These are phyloP conservation scores for Drosophila sechellia DNA, from an alignment of 1,140 invertebrate species.

Conservation along the genomic window DNA sequence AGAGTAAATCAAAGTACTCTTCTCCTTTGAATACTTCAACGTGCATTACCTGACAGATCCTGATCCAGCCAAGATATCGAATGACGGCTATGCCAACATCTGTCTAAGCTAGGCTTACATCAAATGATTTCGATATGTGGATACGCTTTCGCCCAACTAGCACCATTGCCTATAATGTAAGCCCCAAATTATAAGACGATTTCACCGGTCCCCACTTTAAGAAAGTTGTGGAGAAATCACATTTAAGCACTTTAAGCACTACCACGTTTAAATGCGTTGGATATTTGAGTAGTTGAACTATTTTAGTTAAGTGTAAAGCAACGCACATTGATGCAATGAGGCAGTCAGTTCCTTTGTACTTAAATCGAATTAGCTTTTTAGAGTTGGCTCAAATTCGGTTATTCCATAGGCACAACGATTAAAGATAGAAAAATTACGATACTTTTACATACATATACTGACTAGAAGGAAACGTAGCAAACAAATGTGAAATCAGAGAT, in stretches of 20 bases:
- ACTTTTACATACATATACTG: slow-evolving; percentile 35
- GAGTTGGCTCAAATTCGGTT: slow-evolving; percentile 28
- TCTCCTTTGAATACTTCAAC: slow-evolving; percentile 55
- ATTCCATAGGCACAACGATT: slow-evolving; percentile 60
- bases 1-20: not conserved
- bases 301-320: slow-evolving; percentile 33
- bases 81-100: slow-evolving; percentile 55
- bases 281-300: slow-evolving; percentile 31
- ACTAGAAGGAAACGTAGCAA: slow-evolving; percentile 47
- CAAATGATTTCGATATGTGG: slow-evolving; percentile 16
- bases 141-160: slow-evolving; percentile 26
- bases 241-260: slow-evolving; percentile 33
- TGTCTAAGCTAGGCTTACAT: slow-evolving; percentile 61
- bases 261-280: slow-evolving; percentile 25
- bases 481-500: slow-evolving; percentile 59
- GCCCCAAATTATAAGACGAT: slow-evolving; percentile 27
- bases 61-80: slow-evolving; percentile 47
- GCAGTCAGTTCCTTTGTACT: slow-evolving; percentile 44
- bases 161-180: slow-evolving; percentile 38
- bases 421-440: slow-evolving; percentile 43
- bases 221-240: slow-evolving; percentile 17
- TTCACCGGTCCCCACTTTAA: slow-evolving; percentile 33
- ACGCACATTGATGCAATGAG: slow-evolving; percentile 33
- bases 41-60: slow-evolving; percentile 70
- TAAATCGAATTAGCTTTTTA: slow-evolving; percentile 16